Percentiles rank a stretch among this genome's conserved stretches.
Conservation (phyloP, 2,888 invertebrate species). For the Campoletis raptor region DNA sequence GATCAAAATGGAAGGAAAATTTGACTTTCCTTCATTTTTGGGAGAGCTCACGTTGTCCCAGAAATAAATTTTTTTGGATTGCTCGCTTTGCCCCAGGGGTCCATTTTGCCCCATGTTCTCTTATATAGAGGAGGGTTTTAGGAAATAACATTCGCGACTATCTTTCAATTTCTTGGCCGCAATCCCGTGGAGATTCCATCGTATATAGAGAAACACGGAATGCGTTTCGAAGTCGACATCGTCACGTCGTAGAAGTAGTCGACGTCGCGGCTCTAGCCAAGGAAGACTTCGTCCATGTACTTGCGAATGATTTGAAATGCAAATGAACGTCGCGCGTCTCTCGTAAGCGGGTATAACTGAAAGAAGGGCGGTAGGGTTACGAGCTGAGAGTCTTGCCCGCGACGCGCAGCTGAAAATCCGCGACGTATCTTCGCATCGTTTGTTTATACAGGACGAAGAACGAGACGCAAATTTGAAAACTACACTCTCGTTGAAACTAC, state of each 20-base stretch:
- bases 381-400: conserved; percentile 51
- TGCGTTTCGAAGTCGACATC: conserved; percentile 53
- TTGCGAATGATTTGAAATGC: conserved; percentile 78
- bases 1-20: too few species aligned
- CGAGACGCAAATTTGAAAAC: conserved; percentile 41
- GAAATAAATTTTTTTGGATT: too few species aligned
- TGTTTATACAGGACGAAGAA: conserved; percentile 24
- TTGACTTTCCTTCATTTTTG: too few species aligned
- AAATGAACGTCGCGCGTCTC: conserved; percentile 77
- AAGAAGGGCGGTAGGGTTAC: conserved; percentile 46
- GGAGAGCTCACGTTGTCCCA: too few species aligned
- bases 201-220: conserved; percentile 54
- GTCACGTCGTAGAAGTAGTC: conserved; percentile 48
- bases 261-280: conserved; percentile 41
- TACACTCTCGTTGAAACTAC: conserved; percentile 33
- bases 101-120: too few species aligned
- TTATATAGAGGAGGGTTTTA: too few species aligned
- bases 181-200: conserved; percentile 58
- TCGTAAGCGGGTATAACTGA: conserved; percentile 66
- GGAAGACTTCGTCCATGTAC: conserved; percentile 65
- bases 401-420: conserved; percentile 33
- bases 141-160: not conserved
- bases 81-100: too few species aligned
- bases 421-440: conserved; percentile 19
- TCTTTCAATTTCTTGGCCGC: conserved; percentile 51